phyloP scores from a whole-genome alignment of 2,888 invertebrate species.

The Tachystola acroxantha region DNA sequence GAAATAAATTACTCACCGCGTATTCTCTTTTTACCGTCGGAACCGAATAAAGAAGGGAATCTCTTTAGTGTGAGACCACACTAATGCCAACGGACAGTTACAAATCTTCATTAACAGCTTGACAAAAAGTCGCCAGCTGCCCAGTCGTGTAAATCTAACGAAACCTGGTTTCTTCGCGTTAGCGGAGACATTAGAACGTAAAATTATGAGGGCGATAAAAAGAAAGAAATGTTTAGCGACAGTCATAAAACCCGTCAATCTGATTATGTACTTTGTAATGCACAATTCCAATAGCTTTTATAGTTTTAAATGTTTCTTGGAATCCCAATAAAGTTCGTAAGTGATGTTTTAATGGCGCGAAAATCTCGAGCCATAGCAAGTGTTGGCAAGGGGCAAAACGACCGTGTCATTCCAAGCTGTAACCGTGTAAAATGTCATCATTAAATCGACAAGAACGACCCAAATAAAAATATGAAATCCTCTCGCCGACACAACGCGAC shows the following conservation, averaged over 20 bases:
- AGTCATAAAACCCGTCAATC: constrained; percentile 10
- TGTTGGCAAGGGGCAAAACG: constrained; percentile 31
- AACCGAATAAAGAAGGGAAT: constrained; percentile 42
- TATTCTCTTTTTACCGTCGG: constrained; percentile 43
- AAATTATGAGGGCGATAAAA: constrained; percentile 15
- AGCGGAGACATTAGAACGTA: constrained; percentile 21
- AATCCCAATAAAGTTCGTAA: constrained; percentile 16
- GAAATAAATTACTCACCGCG: constrained; percentile 45
- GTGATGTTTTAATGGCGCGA: constrained; percentile 25
- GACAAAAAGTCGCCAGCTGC: constrained; percentile 61
- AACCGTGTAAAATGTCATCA: constrained; percentile 19
- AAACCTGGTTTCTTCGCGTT: constrained; percentile 34
- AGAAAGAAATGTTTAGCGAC: constrained; percentile 6
- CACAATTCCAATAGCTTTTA: neutral
- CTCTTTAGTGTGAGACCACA: constrained; percentile 51
- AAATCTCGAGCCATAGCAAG: constrained; percentile 29
- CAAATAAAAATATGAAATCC: constrained; percentile 22
- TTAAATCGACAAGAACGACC: constrained; percentile 25
- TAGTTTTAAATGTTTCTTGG: neutral
- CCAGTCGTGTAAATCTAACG: constrained; percentile 45
- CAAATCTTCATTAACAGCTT: constrained; percentile 68
- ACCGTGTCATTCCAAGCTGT: constrained; percentile 24
- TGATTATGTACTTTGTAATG: constrained; percentile 1
- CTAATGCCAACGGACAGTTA: constrained; percentile 50
- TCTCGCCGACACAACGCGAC: constrained; percentile 12